Evolutionary conservation across 2,888 invertebrate genomes (phyloP).

Genomic region (Aquatica leii): DNA sequence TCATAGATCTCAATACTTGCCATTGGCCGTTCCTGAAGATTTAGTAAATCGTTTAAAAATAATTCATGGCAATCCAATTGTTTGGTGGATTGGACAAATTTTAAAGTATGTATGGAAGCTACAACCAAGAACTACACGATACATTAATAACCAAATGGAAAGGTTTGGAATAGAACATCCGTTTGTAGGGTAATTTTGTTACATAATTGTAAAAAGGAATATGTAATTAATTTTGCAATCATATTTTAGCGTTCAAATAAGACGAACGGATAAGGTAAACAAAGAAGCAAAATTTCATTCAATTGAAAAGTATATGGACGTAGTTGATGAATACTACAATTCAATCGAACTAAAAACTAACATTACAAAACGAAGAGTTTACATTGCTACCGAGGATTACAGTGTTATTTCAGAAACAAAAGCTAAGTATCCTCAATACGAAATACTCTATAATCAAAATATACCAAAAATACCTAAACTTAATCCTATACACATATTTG

Average conservation of each 20-base stretch:
- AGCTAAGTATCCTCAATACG: conserved; percentile 82
- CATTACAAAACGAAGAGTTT: conserved; percentile 75
- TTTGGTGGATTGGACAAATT: too few species aligned
- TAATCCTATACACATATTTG: conserved; percentile 79
- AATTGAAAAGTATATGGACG: conserved; percentile 94
- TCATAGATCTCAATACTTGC: too few species aligned
- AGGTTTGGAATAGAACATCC: conserved; percentile 85
- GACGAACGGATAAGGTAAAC: conserved; percentile 82
- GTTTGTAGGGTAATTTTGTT: conserved; percentile 76
- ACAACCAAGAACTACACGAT: conserved; percentile 66
- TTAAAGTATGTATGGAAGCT: too few species aligned
- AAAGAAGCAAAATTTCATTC: conserved; percentile 97
- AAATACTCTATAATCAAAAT: conserved; percentile 85
- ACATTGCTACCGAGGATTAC: conserved; percentile 60
- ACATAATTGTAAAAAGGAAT: too few species aligned
- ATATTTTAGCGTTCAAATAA: background rate
- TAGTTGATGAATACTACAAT: conserved; percentile 89
- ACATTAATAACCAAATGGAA: conserved; percentile 71
- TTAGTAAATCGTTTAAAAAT: too few species aligned
- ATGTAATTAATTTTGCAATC: too few species aligned
- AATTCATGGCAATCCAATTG: too few species aligned
- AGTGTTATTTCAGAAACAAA: conserved; percentile 76
- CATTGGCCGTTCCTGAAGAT: too few species aligned
- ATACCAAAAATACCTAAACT: conserved; percentile 89
- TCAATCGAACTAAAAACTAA: conserved; percentile 71